A percentile compares a stretch with the other conserved stretches of the same genome.
These are phyloP conservation scores for Chrysochloris asiatica DNA, from an alignment of 2,113 vertebrate genomes.

Conservation along the genomic window DNA sequence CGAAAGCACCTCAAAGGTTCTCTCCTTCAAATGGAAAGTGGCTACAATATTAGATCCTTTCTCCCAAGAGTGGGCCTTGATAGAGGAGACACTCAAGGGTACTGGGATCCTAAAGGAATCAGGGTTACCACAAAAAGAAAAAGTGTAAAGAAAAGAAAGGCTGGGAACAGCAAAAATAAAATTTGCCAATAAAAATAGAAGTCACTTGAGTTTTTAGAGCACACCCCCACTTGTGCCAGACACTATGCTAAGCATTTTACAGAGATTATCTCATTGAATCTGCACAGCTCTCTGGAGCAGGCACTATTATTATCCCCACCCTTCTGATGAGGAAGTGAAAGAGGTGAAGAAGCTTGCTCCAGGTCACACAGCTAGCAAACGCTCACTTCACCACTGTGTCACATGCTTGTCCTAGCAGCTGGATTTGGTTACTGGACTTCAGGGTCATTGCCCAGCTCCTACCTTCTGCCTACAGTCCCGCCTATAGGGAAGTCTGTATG, in stretches of 20 bases:
- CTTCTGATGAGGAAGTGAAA: not conserved
- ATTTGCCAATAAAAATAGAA: constrained; percentile 60
- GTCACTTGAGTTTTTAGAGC: constrained; percentile 20
- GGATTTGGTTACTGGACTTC: not conserved
- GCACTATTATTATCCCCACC: not conserved
- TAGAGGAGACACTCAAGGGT: not conserved
- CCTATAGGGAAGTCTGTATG: not conserved
- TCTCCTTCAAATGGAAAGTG: not conserved
- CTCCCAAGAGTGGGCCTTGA: not conserved
- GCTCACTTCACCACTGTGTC: not conserved
- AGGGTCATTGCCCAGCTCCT: not conserved
- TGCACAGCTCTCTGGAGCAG: not conserved
- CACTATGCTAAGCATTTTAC: constrained; percentile 22
- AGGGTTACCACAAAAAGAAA: not conserved
- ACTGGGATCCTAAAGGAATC: not conserved
- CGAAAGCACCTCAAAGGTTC: not conserved
- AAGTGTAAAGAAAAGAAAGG: not conserved
- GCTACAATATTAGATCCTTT: not conserved
- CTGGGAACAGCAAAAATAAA: constrained; percentile 47
- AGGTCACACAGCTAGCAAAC: not conserved
- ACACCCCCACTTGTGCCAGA: not conserved
- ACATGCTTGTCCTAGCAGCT: not conserved
- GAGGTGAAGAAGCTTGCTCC: not conserved
- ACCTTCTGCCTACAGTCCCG: not conserved
- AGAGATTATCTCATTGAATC: not conserved